Base-by-base conservation (phyloP, 2,797 vertebrate species). In the Epinephelus awoara region DNA sequence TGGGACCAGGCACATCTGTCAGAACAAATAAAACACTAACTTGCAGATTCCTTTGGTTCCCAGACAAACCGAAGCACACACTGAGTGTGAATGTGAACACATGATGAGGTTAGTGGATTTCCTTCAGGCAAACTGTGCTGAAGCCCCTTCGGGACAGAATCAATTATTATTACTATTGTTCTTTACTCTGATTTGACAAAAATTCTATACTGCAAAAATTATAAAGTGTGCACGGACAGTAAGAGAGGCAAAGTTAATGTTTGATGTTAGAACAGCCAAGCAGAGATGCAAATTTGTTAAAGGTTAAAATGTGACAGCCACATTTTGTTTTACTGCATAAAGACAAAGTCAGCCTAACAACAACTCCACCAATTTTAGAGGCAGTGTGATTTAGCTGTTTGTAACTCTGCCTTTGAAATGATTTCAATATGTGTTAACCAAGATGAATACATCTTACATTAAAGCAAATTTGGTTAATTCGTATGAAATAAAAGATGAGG, bases 111-210 rank as follows among this genome's bases (percentile, higher is more conserved):
- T 55, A 67, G 40, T 67, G 49, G 29, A 15, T 8, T 38, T 64
- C 63, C 63, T 80, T 79, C 52, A 42, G 17, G 34, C 18, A 58
- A 29, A 69, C 4, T 47, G 63, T 47, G 23, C 17, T 38, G 6
- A 13, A 50, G 25, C 42, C 17, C 9, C 9, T 68, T 15, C 52
- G 44, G 72, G 40, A n/a, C 59, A 80, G 6, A 61, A 42, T 52
- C 7, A 49, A 17, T 13, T n/a, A 3, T 38, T 14, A 46, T 42
- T 27, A 50, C 55, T 68, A 5, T 65, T 17, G 19, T 25, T 68
- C 5, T 40, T 63, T 21, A 40, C 47, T 10, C 15, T 38, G 42
- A 64, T 59, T 3, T 58, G 51, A 72, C 25, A 29, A 52, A 57
- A 65, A 21, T 29, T 15, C 6, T 34, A 49, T 21, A 19, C 25